Conservation (phyloP, 1,140 invertebrate species). For the Scaptodrosophila lebanonensis region DNA sequence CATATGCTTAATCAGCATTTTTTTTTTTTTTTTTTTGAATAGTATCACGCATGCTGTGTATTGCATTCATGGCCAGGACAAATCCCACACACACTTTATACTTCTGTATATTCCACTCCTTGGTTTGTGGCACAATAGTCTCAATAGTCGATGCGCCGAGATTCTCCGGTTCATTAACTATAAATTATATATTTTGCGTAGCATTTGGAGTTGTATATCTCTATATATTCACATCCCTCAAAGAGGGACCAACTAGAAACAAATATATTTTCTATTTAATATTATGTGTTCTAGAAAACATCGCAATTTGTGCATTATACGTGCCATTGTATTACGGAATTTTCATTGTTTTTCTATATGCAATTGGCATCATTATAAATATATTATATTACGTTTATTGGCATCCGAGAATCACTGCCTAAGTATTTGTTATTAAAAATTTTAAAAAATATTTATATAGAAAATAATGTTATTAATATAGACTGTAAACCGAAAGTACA, state of each 20-base stretch:
- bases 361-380: conserved; percentile 30
- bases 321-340: conserved; percentile 26
- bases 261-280: conserved; percentile 42
- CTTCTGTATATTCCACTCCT: conserved; percentile 17
- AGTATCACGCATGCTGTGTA: conserved; percentile 43
- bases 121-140: conserved; percentile 35
- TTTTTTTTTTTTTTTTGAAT: conserved; percentile 2
- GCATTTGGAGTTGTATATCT: conserved; percentile 51
- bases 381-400: conserved; percentile 42
- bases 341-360: conserved; percentile 33
- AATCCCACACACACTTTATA: conserved; percentile 30
- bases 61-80: conserved; percentile 47
- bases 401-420: conserved; percentile 42
- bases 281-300: conserved; percentile 41
- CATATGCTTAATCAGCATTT: background rate
- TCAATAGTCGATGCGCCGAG: conserved; percentile 37
- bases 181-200: conserved; percentile 45
- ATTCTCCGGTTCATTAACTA: conserved; percentile 15
- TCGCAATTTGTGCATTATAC: conserved; percentile 24
- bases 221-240: conserved; percentile 50
- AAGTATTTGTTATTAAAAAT: background rate
- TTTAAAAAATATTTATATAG: background rate
- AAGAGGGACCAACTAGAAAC: conserved; percentile 44
- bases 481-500: too few relatives aligned
- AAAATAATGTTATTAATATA: too few relatives aligned